Percentiles rank a stretch among this genome's conserved stretches.
These are phyloP conservation scores for Hemichromis elongatus DNA, from an alignment of 2,113 vertebrate species.

Conservation along the genomic window DNA sequence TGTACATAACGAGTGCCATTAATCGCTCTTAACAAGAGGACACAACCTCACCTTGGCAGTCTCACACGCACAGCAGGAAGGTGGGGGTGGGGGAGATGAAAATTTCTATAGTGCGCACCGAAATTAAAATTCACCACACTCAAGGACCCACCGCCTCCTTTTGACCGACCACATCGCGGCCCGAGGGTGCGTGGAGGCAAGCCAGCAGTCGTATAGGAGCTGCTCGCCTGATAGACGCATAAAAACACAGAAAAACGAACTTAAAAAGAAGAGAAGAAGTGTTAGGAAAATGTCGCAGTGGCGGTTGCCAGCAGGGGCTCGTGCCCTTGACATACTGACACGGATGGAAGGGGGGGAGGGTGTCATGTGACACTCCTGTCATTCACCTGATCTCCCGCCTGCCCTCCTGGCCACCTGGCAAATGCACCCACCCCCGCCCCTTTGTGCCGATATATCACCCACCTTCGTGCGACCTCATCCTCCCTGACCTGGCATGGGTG, in stretches of 20 bases:
- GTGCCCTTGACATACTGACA: slow-evolving; percentile 94
- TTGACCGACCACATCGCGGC: slow-evolving; percentile 43
- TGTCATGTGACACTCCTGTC: slow-evolving; percentile 92
- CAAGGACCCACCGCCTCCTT: slow-evolving; percentile 61
- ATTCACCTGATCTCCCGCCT: slow-evolving; percentile 63
- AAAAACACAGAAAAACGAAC: not conserved
- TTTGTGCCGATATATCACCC: slow-evolving; percentile 62
- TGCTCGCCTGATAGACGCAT: slow-evolving; percentile 63
- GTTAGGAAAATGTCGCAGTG: slow-evolving; percentile 52
- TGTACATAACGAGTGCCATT: slow-evolving; percentile 76
- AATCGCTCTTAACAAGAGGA: slow-evolving; percentile 79
- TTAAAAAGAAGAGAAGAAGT: slow-evolving; percentile 1
- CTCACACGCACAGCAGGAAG: slow-evolving; percentile 58
- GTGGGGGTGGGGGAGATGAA: slow-evolving; percentile 24
- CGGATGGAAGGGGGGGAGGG: slow-evolving; percentile 49
- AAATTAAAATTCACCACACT: slow-evolving; percentile 72
- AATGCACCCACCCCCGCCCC: slow-evolving; percentile 37
- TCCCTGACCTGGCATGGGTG: slow-evolving; percentile 82
- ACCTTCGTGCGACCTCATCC: slow-evolving; percentile 84
- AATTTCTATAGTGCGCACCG: slow-evolving; percentile 55
- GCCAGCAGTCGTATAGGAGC: slow-evolving; percentile 46
- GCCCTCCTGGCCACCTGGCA: slow-evolving; percentile 81
- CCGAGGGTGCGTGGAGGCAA: slow-evolving; percentile 45
- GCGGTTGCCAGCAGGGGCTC: slow-evolving; percentile 36
- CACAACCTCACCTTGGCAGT: slow-evolving; percentile 76